phyloP scores from a whole-genome alignment of 2,113 vertebrate genomes.

The Amphiprion percula region DNA sequence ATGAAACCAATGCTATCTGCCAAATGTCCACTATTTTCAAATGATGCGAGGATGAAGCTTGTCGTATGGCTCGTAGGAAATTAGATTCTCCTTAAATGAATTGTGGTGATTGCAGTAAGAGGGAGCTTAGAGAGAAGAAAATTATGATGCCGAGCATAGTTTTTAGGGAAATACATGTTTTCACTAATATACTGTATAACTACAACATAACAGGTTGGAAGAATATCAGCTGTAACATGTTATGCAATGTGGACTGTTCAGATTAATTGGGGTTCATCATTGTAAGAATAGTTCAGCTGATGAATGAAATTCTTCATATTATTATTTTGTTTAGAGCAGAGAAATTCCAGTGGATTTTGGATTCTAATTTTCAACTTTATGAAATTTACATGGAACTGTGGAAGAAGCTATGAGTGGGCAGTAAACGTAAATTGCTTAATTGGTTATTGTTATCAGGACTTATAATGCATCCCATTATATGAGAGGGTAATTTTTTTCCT shows the following conservation, averaged over 20 bases:
- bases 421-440: constrained; percentile 58
- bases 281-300: neutral
- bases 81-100: neutral
- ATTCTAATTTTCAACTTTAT: constrained; percentile 18
- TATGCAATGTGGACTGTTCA: no score
- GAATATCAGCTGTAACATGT: neutral
- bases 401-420: constrained; percentile 52
- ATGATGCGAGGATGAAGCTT: constrained; percentile 26
- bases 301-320: constrained; percentile 4
- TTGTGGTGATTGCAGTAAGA: no score
- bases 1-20: constrained; percentile 51
- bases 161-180: no score
- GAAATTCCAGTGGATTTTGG: constrained; percentile 24
- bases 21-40: constrained; percentile 34
- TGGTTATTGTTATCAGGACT: constrained; percentile 68
- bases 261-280: no score
- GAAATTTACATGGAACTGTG: constrained; percentile 26
- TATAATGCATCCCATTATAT: constrained; percentile 43
- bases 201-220: neutral
- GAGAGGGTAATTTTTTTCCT: neutral
- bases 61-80: constrained; percentile 2
- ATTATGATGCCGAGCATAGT: no score
- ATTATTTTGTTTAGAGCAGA: constrained; percentile 23
- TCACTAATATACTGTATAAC: no score
- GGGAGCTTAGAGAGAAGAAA: no score